Evolutionary conservation across 1,140 invertebrate genomes (phyloP).

Genomic region (Platyscapa corneri): DNA sequence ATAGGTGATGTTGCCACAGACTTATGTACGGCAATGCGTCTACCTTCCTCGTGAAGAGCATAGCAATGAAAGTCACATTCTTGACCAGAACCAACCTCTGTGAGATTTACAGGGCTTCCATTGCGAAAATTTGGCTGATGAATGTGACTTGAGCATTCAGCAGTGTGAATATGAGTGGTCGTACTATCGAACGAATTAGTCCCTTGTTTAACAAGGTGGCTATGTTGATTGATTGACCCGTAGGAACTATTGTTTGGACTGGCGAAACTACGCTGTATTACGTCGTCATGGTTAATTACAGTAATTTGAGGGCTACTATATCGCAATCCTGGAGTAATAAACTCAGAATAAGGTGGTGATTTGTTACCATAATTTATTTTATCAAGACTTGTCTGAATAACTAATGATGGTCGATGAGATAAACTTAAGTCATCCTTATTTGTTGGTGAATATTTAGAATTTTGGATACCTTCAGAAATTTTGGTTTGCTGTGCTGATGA

Average conservation of each 20-base stretch:
- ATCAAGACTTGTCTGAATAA: conserved; percentile 86
- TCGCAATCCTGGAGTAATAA: conserved; percentile 69
- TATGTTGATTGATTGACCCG: conserved; percentile 67
- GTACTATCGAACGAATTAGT: conserved; percentile 83
- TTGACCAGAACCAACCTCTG: conserved; percentile 76
- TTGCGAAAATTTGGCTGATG: conserved; percentile 79
- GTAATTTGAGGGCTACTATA: conserved; percentile 88
- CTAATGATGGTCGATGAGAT: conserved; percentile 77
- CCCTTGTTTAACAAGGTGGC: conserved; percentile 79
- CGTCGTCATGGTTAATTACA: conserved; percentile 91
- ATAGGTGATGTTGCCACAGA: conserved; percentile 93
- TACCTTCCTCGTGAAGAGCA: conserved; percentile 92
- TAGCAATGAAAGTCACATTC: conserved; percentile 97
- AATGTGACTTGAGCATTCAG: conserved; percentile 86
- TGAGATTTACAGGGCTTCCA: conserved; percentile 75
- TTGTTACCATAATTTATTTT: conserved; percentile 73
- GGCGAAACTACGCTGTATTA: conserved; percentile 69
- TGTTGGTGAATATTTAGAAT: conserved; percentile 79
- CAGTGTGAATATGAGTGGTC: conserved; percentile 87
- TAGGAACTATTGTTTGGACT: conserved; percentile 71
- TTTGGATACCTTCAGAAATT: conserved; percentile 69
- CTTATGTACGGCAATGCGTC: conserved; percentile 92
- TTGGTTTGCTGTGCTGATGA: conserved; percentile 74
- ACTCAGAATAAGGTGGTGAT: conserved; percentile 45
- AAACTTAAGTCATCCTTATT: conserved; percentile 75